Evolutionary conservation across 2,797 vertebrate genomes (phyloP), one percentile per base, ranked within the genome.

Genomic region (Coccyzus lansbergi): DNA sequence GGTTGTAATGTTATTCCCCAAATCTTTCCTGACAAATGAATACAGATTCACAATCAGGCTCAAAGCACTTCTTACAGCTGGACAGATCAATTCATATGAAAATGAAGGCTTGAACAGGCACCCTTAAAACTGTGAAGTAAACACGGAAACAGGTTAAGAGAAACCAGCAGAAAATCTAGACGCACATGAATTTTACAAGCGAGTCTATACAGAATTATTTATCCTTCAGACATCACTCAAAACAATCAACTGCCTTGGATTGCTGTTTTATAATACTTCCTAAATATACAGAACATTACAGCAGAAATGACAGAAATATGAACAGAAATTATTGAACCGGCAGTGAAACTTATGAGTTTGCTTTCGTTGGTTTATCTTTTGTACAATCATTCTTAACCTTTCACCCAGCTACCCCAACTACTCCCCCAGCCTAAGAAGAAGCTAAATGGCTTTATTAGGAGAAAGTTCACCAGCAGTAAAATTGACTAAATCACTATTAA

Each of bases 401-500:
- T 83, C 80, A 87, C 60, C 82, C 17, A 80, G 64, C 71, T 63
- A 33, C 31, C 49, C n/a, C 44, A 33, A n/a, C 51, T 55, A 15
- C 46, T 72, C 51, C 76, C 33, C 34, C 34, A 42, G 49, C 71
- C 56, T 62, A 93, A 86, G 75, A 64, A n/a, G 55, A 42, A 60
- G 29, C 9, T 74, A n/a, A 83, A 44, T 0, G 44, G 40, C 33
- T 74, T 2, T 40, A 74, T 48, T 24, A 77, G 68, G 42, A 93
- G 40, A 87, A 90, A 87, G 86, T 85, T 87, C 86, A 89, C 28
- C 8, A 11, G 75, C 52, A 71, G n/a, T 16, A 71, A 70, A 36
- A 87, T 6, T 65, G 42, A 89, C 46, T 94, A 83, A 93, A 92
- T 89, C 49, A 94, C 12, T 86, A 67, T 51, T 71, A 28, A 58